phyloP scores from a whole-genome alignment of 1,140 invertebrate species.

The Anastatus disparis region DNA sequence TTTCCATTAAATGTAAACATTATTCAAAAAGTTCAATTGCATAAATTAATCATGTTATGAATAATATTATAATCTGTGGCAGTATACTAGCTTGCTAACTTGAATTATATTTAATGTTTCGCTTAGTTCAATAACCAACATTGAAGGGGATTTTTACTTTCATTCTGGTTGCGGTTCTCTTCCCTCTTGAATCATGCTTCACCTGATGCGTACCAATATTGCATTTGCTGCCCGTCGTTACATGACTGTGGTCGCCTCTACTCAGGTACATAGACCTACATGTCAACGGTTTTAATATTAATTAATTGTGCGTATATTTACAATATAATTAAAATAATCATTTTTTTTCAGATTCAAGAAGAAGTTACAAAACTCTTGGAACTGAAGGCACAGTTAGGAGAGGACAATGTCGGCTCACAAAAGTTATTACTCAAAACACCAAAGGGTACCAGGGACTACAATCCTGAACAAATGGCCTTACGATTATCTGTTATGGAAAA shows the following conservation, averaged over 20 bases:
- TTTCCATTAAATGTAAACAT: neutral
- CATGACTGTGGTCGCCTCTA: conserved; percentile 48
- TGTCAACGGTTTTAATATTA: conserved; percentile 19
- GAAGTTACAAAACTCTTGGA: conserved; percentile 85
- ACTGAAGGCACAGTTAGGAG: conserved; percentile 79
- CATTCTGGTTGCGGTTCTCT: conserved; percentile 57
- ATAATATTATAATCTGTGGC: conserved; percentile 41
- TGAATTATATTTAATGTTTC: conserved; percentile 57
- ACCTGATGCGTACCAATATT: conserved; percentile 53
- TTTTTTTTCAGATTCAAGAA: conserved; percentile 75
- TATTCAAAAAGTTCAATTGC: neutral
- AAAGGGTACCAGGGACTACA: conserved; percentile 97
- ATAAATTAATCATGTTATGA: too few species aligned
- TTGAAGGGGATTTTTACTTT: conserved; percentile 65
- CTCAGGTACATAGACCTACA: conserved; percentile 56
- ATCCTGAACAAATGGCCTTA: conserved; percentile 93
- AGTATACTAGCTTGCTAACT: conserved; percentile 50
- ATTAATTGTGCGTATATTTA: neutral
- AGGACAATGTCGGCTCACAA: conserved; percentile 68
- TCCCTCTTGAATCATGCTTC: conserved; percentile 54
- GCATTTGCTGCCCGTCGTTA: conserved; percentile 51
- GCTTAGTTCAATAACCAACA: conserved; percentile 60
- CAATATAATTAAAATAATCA: conserved; percentile 14
- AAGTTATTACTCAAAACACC: conserved; percentile 91
- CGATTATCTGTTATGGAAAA: conserved; percentile 89